Evolutionary conservation across 2,113 vertebrate species (phyloP), one percentile per base, ranked within the genome.

Genomic region (Hyla sarda): DNA sequence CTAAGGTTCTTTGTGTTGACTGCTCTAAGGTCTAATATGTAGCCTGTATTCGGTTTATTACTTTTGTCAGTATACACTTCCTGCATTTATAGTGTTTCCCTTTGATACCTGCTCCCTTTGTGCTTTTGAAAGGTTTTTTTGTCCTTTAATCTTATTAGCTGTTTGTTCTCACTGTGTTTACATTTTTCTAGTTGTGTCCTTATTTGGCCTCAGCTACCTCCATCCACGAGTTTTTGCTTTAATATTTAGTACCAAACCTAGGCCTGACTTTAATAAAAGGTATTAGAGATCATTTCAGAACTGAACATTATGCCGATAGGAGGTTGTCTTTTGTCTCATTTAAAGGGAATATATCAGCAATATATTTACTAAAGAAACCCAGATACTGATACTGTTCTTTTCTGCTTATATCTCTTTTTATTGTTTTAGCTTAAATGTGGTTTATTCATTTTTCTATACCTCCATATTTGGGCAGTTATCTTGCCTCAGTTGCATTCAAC

Each of bases 61-160:
- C 41, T 25, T 74, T 74, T 48, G 37, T 54, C 7, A 9, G 74
- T 77, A 21, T 25, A 32, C 41, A 28, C 41, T 12, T 48, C 72
- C 23, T 52, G n/a, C 74, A 54, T 77, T 28, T 52, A 32, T 52
- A n/a, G n/a, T 76, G 5, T n/a, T 1, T 30, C 16, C 23, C 47
- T 52, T 76, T 52, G n/a, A 50, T 30, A 54, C 48, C 25, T 30
- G 74, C 41, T 47, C 72, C 48, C 41, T 13, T 73, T 5, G 3
- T 32, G 45, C 25, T 21, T 28, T 77, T 52, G 48, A 32, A 48
- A 50, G 47, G 28, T 52, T 2, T n/a, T n/a, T n/a, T 16, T 54
- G 74, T 52, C 47, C 74, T 77, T 77, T 77, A 77, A 77, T 77
- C 48, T 77, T 77, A 32, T 54, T 77, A 52, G 74, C 13, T 8